These are phyloP conservation scores for Ochotona curzoniae DNA, from an alignment of 2,113 vertebrate genomes.

Conservation along the genomic window DNA sequence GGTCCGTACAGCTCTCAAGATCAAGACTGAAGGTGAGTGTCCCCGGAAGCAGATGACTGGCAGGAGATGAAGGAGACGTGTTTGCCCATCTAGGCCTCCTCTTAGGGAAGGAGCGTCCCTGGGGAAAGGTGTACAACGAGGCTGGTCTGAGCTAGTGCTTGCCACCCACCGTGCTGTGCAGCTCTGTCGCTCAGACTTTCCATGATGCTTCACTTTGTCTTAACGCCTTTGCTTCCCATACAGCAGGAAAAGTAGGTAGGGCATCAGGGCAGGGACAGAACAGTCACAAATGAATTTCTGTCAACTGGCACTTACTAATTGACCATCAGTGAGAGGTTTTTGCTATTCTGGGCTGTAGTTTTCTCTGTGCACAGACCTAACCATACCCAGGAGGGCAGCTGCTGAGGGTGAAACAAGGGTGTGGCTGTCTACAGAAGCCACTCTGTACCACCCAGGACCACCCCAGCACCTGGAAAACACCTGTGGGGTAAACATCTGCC, in stretches of 20 bases:
- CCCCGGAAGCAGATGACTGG: background rate
- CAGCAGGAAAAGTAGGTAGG: background rate
- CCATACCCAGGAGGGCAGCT: background rate
- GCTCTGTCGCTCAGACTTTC: background rate
- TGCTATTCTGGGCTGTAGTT: background rate
- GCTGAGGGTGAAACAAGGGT: background rate
- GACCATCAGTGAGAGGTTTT: background rate
- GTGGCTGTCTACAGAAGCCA: background rate
- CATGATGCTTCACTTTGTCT: background rate
- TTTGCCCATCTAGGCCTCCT: background rate
- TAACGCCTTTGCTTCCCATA: background rate
- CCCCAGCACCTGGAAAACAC: background rate
- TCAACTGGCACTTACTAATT: background rate
- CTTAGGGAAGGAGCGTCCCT: background rate
- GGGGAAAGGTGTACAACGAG: background rate
- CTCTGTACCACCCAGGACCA: fast-evolving
- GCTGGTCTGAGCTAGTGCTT: background rate
- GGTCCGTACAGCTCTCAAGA: slow-evolving; percentile 98
- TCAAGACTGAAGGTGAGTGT: slow-evolving; percentile 97
- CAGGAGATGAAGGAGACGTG: background rate
- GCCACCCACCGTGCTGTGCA: background rate
- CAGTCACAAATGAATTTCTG: background rate
- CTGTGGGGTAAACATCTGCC: background rate
- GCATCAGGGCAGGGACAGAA: background rate
- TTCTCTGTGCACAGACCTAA: background rate